Evolutionary conservation across 1,140 invertebrate genomes (phyloP).

Genomic region (Holotrichia oblita): DNA sequence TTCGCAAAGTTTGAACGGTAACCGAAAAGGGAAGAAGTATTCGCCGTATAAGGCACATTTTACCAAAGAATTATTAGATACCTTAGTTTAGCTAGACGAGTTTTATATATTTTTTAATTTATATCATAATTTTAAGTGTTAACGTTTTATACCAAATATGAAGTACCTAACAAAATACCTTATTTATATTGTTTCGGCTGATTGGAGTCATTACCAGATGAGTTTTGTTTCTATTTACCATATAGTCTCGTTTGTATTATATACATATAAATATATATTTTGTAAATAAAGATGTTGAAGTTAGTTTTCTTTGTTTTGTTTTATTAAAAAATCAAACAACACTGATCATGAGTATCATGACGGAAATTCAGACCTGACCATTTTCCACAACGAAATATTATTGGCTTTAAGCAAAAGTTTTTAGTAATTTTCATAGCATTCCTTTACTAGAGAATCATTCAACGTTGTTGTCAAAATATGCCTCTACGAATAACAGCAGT

Average conservation of each 20-base stretch:
- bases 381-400: no score
- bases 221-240: slow-evolving; percentile 29
- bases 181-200: slow-evolving; percentile 29
- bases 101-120: slow-evolving; percentile 41
- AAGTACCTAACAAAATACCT: slow-evolving; percentile 44
- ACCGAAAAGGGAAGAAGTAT: slow-evolving; percentile 46
- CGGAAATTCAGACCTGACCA: no score
- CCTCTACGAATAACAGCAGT: no score
- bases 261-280: slow-evolving; percentile 26
- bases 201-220: slow-evolving; percentile 34
- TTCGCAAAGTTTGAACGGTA: slow-evolving; percentile 47
- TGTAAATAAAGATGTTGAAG: slow-evolving; percentile 40
- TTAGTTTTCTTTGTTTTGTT: not conserved
- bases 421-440: not conserved
- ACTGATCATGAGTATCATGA: no score
- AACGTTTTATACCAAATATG: slow-evolving; percentile 44
- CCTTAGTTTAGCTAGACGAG: slow-evolving; percentile 56
- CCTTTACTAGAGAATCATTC: not conserved
- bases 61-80: slow-evolving; percentile 62
- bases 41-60: slow-evolving; percentile 51
- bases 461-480: no score
- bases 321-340: not conserved
- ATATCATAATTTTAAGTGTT: slow-evolving; percentile 40
- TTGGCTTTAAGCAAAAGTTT: no score
- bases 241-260: slow-evolving; percentile 29